Base-by-base conservation (phyloP, 1,140 invertebrate genomes). In the Papilio machaon region DNA sequence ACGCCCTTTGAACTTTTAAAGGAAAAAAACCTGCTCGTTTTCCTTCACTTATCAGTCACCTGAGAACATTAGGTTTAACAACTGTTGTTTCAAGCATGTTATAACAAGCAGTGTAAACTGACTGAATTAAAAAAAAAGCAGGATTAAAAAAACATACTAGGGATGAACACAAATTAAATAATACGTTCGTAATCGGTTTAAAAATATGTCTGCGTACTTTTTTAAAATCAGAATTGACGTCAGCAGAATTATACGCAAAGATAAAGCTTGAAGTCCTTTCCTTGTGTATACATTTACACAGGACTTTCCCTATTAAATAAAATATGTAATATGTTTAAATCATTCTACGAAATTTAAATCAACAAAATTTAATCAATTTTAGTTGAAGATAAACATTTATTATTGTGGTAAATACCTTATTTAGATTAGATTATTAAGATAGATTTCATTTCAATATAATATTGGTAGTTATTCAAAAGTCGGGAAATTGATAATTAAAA, bases 1-100 rank as follows among this genome's bases (percentile, higher is more conserved):
- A 13, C 64, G 64, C 64, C 64, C 64, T 67, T 67, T 67, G 64
- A 67, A 67, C 64, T 67, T 35, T 11, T 30, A 35, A 19, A 15
- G 30, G 64, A 23, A 67, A 67, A 67, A 67, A 67, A 67, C 64
- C 64, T 67, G 15, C 10, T 35, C 30, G 4, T 67, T 67, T 13
- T 67, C 64, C 64, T 67, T 67, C 3, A 35, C 64, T 67, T 67
- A 67, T 67, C 64, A 64, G 60, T 23, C 60, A 67, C 64, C 64
- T 67, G 64, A 30, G 23, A 30, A 13, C 30, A 67, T 17, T n/a
- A 30, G 35, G 64, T 67, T 67, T 23, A 67, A 67, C 13, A 30
- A 67, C 60, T n/a, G n/a, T 67, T 3, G 15, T 17, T n/a, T 15
- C 1, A 54, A 17, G 13, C 17, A n/a, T 52, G 4, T 52, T 54